These are phyloP conservation scores for Lycorma delicatula DNA, from an alignment of 1,140 invertebrate species.

Conservation along the genomic window DNA sequence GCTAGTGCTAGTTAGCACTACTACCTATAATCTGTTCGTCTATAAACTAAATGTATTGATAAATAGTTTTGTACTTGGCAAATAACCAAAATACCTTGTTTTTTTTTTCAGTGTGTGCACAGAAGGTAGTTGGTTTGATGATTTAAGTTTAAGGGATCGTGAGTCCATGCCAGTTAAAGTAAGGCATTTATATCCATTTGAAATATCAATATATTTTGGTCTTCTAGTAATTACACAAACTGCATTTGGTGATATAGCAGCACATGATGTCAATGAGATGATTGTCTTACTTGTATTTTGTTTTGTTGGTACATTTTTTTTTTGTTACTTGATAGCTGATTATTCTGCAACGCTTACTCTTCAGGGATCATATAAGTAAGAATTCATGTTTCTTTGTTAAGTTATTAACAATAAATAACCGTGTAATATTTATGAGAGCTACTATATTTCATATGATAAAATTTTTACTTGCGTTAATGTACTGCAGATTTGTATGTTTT, in stretches of 20 bases:
- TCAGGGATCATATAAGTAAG: conserved; percentile 15
- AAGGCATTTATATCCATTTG: background rate
- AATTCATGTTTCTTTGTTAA: too few relatives aligned
- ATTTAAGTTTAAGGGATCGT: background rate
- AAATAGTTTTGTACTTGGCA: too few relatives aligned
- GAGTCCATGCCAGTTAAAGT: background rate
- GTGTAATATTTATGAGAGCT: too few relatives aligned
- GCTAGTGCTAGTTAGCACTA: too few relatives aligned
- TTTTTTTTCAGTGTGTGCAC: background rate
- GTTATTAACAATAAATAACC: too few relatives aligned
- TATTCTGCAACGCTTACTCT: conserved; percentile 25
- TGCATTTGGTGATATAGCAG: background rate
- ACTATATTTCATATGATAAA: too few relatives aligned
- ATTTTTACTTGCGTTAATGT: too few relatives aligned
- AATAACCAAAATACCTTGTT: too few relatives aligned
- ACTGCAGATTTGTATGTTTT: too few relatives aligned
- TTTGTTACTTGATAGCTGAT: conserved; percentile 24
- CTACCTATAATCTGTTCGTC: too few relatives aligned
- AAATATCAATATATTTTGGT: background rate
- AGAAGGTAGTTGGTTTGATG: background rate
- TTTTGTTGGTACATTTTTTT: conserved; percentile 19
- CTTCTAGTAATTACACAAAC: background rate
- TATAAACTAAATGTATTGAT: too few relatives aligned
- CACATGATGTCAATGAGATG: background rate
- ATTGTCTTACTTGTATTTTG: conserved; percentile 14